Evolutionary conservation across 2,888 invertebrate genomes (phyloP), one percentile per base, ranked within the genome.

Genomic region (Selenia dentaria): DNA sequence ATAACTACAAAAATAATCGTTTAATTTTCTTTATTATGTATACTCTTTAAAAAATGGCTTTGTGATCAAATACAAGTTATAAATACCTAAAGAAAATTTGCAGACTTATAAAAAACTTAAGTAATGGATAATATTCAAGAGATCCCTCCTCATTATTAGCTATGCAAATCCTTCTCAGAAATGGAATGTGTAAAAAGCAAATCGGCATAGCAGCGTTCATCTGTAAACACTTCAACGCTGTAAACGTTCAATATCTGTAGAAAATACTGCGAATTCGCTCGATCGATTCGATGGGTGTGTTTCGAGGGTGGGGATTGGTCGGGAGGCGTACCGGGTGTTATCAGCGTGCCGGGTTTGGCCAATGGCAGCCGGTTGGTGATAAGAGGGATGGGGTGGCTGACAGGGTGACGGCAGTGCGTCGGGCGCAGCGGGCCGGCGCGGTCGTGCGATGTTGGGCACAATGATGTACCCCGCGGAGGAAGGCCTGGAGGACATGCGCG

Each of bases 401-500:
- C 62, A 69, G 83, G 85, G 85, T 82, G 79, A 75, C 73, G 74
- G 74, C 82, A 89, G 88, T 89, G 73, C 67, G 77, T 70, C 73
- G 74, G 67, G 63, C 71, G 81, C 62, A 71, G 77, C 74, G 77
- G 74, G 63, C 64, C 71, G 72, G 70, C 79, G 64, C 78, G 83
- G 85, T 70, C 75, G 56, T 54, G 54, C 60, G 58, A 34, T 91
- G 91, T 66, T 91, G 76, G 91, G 90, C 70, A 74, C 91, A 64
- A 91, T 90, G 91, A 90, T 91, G 91, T 91, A 83, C 74, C 88
- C 87, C 58, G 79, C 77, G 57, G 72, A 73, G 55, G 85, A 89
- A 58, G 80, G 79, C 54, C 75, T 88, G 51, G 85, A 92, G 74
- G 91, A 91, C 77, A 91, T 93, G 86, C 92, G 95, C 73, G 94